These are phyloP conservation scores for Sinocyclocheilus rhinocerous DNA, from an alignment of 2,113 vertebrate species.

Conservation along the genomic window DNA sequence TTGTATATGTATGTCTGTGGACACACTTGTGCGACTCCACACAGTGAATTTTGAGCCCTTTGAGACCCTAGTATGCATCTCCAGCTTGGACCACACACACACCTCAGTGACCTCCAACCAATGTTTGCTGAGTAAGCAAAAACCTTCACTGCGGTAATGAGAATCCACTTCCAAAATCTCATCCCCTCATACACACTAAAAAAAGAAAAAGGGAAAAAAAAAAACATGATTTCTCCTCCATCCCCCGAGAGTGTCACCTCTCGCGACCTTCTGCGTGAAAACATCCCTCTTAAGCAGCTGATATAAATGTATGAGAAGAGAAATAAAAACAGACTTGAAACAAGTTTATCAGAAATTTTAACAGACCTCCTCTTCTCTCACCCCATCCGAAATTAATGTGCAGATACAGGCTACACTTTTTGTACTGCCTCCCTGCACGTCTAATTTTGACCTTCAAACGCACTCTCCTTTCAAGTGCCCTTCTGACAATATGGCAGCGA, in stretches of 20 bases:
- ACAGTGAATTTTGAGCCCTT: conserved; percentile 2
- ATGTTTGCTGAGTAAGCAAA: conserved; percentile 6
- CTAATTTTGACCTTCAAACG: conserved; percentile 31
- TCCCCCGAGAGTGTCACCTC: neutral
- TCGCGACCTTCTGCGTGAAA: conserved; percentile 1
- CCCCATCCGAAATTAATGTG: conserved; percentile 1
- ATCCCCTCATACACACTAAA: neutral
- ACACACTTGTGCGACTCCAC: conserved; percentile 4
- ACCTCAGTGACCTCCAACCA: conserved; percentile 23
- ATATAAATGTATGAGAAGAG: conserved; percentile 49
- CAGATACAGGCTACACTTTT: neutral
- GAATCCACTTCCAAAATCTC: conserved; percentile 5
- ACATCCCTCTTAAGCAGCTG: conserved; percentile 31
- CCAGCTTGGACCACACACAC: neutral
- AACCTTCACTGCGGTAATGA: conserved; percentile 22
- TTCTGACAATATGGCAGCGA: conserved; percentile 7
- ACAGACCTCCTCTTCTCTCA: neutral
- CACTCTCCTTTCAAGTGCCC: conserved; percentile 15
- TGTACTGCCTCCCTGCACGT: neutral
- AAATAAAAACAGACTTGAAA: conserved; percentile 33
- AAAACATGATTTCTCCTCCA: conserved; percentile 32
- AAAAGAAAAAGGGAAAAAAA: neutral
- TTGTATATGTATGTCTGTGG: neutral
- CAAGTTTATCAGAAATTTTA: conserved; percentile 39
- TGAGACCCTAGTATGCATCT: neutral